phyloP scores from a whole-genome alignment of 1,140 invertebrate species.

The Megathymus violae region DNA sequence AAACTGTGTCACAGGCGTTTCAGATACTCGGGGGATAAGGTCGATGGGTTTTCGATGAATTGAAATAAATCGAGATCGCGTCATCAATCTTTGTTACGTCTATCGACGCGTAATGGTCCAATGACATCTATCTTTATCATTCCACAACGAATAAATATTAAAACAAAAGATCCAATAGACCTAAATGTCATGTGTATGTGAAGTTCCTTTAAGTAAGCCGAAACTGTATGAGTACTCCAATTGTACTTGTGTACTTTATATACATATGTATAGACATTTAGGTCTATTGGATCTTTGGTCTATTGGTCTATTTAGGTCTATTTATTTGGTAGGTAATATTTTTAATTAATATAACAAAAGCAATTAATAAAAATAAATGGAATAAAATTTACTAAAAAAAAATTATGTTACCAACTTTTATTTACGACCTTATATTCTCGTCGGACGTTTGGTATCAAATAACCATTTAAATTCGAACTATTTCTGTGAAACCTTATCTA shows the following conservation, averaged over 20 bases:
- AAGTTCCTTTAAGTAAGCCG: no score
- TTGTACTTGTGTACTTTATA: no score
- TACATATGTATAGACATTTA: no score
- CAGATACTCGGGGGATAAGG: conserved; percentile 44
- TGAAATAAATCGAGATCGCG: conserved; percentile 71
- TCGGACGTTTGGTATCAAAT: conserved; percentile 24
- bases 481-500: conserved; percentile 35
- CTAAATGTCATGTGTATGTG: no score
- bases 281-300: no score
- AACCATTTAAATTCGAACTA: conserved; percentile 35
- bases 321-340: no score
- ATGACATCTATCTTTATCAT: conserved; percentile 57
- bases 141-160: conserved; percentile 50
- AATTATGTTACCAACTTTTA: background rate
- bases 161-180: conserved; percentile 27
- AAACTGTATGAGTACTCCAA: no score
- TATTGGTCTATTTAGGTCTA: no score
- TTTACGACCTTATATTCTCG: conserved; percentile 18
- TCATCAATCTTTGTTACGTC: conserved; percentile 72
- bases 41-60: conserved; percentile 60
- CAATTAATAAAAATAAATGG: background rate
- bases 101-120: conserved; percentile 57
- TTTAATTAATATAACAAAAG: no score
- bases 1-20: conserved; percentile 10
- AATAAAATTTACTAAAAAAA: no score